Evolutionary conservation across 2,113 vertebrate species (phyloP), one percentile per base, ranked within the genome.

Genomic region (Mus pahari): DNA sequence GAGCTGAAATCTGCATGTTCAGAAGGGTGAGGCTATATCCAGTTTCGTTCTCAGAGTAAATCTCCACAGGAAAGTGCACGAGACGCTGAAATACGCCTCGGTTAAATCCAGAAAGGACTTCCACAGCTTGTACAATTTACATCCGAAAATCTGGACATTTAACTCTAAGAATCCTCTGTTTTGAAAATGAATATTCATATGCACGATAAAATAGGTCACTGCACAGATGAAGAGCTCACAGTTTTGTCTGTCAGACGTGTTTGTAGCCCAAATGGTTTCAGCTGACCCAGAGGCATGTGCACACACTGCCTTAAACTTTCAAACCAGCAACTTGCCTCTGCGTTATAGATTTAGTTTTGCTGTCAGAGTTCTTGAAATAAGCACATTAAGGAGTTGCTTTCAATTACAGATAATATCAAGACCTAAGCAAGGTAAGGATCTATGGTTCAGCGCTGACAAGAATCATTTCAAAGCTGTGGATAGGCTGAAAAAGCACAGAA

Each of bases 381-480:
- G 13, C 19, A 6, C 1, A 11, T 39, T 50, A 92, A 55, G 17
- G 78, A 78, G 53, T 90, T 95, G 19, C 70, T 66, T 90, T 88
- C 45, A 79, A 42, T 94, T 86, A 7, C 60, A 94, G 58, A 91
- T 84, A 53, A 77, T 50, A 89, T 36, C 10, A 50, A 84, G 60
- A 5, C 39, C 74, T 36, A 84, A 68, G 1, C 24, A 87, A 28
- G 17, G 50, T 48, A 19, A 93, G 79, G n/a, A 26, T 33, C 55
- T 50, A 17, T 60, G 36, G 20, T 14, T 92, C 62, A 53, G n/a
- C 50, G 33, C 5, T 50, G 26, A 70, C 7, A 14, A 45, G 75
- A 66, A 48, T 14, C 24, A 2, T 70, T 64, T 75, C 45, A 42
- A 74, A 90, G 53, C 70, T 45, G 42, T 1, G 77, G 62, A 60